Conservation (phyloP, 2,888 invertebrate species). For the Yponomeuta cagnagella region DNA sequence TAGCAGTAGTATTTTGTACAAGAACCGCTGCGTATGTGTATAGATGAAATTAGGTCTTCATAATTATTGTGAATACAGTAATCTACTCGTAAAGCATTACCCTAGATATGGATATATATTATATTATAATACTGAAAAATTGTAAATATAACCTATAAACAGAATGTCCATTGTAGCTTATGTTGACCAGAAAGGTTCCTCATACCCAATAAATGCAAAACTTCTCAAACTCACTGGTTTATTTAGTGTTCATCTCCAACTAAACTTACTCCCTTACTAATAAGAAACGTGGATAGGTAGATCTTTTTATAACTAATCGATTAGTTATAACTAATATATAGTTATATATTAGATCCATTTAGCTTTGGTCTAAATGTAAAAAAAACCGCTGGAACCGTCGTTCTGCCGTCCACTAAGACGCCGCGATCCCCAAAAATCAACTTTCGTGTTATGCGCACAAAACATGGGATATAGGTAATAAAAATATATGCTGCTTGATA, state of each 20-base stretch:
- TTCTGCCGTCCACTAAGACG: too few relatives aligned
- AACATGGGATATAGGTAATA: too few relatives aligned
- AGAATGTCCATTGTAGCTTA: constrained; percentile 75
- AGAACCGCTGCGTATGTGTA: constrained; percentile 60
- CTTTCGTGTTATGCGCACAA: too few relatives aligned
- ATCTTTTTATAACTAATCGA: too few relatives aligned
- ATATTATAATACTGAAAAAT: constrained; percentile 59
- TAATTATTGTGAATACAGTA: constrained; percentile 73
- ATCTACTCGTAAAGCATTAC: constrained; percentile 57
- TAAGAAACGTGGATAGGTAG: too few relatives aligned
- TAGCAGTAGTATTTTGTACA: constrained; percentile 68
- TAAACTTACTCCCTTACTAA: background rate
- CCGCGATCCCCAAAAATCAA: too few relatives aligned
- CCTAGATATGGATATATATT: constrained; percentile 63
- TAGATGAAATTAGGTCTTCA: constrained; percentile 61
- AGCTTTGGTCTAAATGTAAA: too few relatives aligned
- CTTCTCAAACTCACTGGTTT: constrained; percentile 53
- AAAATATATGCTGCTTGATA: too few relatives aligned
- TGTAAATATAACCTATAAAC: constrained; percentile 72
- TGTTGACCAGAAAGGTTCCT: constrained; percentile 76
- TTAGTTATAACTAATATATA: too few relatives aligned
- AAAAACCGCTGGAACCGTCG: too few relatives aligned
- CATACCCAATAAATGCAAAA: constrained; percentile 76
- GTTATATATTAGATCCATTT: too few relatives aligned
- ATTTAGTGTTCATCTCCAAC: constrained; percentile 22